phyloP scores from a whole-genome alignment of 2,113 vertebrate species.

The Pollachius pollachius region DNA sequence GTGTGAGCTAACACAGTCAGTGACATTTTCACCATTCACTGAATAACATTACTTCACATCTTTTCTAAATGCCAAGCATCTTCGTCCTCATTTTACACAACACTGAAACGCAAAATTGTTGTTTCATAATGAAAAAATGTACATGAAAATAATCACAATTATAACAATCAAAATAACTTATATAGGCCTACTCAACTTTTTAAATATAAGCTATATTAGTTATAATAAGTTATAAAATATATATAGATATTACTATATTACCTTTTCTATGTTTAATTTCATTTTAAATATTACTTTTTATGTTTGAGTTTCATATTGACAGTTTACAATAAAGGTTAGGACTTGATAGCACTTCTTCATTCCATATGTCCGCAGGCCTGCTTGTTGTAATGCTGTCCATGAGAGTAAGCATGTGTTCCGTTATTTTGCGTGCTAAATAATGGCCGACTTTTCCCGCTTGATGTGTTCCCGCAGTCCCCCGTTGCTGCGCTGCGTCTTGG shows the following conservation, averaged over 20 bases:
- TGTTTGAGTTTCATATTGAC: not conserved
- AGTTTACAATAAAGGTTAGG: not conserved
- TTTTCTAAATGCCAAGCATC: conserved; percentile 49
- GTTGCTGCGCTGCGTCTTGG: conserved; percentile 13
- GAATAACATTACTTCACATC: conserved; percentile 43
- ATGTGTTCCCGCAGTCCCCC: not conserved
- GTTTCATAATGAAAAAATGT: not conserved
- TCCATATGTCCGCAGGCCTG: not conserved
- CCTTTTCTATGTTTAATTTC: not conserved
- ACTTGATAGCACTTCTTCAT: not conserved
- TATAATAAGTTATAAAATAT: not conserved
- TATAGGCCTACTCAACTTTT: no score
- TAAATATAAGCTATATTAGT: no score
- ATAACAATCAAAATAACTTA: no score
- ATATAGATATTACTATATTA: not conserved
- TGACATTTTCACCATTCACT: conserved; percentile 69
- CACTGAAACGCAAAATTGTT: not conserved
- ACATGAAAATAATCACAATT: no score
- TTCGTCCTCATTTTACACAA: conserved; percentile 15
- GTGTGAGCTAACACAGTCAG: conserved; percentile 51
- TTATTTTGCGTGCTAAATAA: conserved; percentile 52
- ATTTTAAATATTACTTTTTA: not conserved
- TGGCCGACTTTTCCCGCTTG: conserved; percentile 48
- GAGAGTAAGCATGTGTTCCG: conserved; percentile 60
- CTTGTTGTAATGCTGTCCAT: conserved; percentile 22